Base-by-base conservation (phyloP, 1,140 invertebrate species). In the Venturia canescens region DNA sequence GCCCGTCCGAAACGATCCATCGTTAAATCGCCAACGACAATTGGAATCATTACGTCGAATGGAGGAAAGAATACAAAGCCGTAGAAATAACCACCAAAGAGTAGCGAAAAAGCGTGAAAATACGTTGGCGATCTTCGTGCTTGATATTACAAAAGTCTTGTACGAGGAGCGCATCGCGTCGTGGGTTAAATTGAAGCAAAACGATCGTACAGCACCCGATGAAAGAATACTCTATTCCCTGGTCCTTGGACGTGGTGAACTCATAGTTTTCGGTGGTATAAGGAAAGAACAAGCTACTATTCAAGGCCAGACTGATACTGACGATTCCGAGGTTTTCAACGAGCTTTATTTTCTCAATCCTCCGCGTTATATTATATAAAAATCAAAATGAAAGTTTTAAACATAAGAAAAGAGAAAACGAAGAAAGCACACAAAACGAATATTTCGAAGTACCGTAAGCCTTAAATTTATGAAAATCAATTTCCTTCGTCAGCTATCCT, bases 211-310 rank as follows among this genome's bases (percentile, higher is more conserved):
- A 48, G 96, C 95, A 26, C 97, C 98, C 2, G 96, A 98, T 88
- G 96, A 98, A 89, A 94, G 97, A 75, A 96, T 98, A 80, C 93
- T 98, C 77, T 98, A 98, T 88, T 96, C 97, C 16, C 92, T 99
- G 67, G 95, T 98, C 2, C 93, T 95, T 74, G 98, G 98, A 66
- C 96, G 97, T 86, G 97, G 96, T 23, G 98, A 99, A 93, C 89
- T 99, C 18, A 96, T 99, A 69, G 95, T 99, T 92, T 99, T 99
- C 93, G 98, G 98, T 18, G 98, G 98, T 75, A 96, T 98, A 79
- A 94, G 96, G 84, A 97, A 97, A 89, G 96, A 97, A 84, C 88
- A 85, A 84, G 87, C 87, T 31, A 90, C 84, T 75, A 85, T 87
- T 74, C 87, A 87, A 80, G 88, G 83, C 87, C 89, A 88, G 83